Evolutionary conservation across 2,888 invertebrate genomes (phyloP).

Genomic region (Nasonovia ribisnigri): DNA sequence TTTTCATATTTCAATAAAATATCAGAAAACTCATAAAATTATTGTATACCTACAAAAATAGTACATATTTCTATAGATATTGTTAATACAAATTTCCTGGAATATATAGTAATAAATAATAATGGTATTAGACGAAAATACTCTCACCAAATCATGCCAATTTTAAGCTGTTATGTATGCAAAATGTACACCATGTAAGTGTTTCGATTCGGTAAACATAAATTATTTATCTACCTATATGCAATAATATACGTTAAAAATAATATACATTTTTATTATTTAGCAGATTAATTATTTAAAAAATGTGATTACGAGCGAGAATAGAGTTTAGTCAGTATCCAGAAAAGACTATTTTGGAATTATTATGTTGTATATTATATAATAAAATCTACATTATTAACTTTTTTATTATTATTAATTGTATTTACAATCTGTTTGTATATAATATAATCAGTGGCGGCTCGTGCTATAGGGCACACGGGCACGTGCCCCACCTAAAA

Average conservation of each 20-base stretch:
- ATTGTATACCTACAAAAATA: background rate
- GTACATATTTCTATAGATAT: background rate
- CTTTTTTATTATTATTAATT: no score
- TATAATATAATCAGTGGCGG: no score
- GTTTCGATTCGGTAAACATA: background rate
- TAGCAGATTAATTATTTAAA: background rate
- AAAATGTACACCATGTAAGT: background rate
- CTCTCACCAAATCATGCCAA: background rate
- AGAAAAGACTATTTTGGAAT: background rate
- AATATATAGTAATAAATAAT: background rate
- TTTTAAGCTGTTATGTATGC: background rate
- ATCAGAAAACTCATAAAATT: background rate
- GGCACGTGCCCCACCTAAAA: no score
- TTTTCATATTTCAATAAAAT: background rate
- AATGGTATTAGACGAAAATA: background rate
- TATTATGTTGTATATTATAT: background rate
- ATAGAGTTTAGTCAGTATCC: background rate
- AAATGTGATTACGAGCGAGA: background rate
- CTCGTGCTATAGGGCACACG: no score
- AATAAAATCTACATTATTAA: no score
- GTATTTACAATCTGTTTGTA: no score
- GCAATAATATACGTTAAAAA: background rate
- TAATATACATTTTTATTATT: background rate
- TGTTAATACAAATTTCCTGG: background rate
- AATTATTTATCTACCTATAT: background rate